Conservation (phyloP, 1,140 invertebrate species). For the Drosophila takahashii region DNA sequence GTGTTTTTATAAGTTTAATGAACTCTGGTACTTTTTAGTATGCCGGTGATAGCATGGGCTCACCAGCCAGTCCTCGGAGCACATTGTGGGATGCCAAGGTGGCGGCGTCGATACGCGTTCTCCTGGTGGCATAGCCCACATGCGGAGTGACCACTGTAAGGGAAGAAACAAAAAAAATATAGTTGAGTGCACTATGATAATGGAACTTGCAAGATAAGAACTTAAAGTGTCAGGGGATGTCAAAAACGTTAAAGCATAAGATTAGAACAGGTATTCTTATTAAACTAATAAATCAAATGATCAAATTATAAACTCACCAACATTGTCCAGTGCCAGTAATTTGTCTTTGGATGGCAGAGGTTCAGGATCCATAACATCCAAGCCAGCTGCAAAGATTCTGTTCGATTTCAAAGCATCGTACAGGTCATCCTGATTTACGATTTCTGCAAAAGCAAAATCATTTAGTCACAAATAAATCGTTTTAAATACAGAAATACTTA, state of each 20-base stretch:
- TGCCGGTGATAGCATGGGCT: slow-evolving; percentile 87
- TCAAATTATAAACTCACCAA: slow-evolving; percentile 86
- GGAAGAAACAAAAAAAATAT: slow-evolving; percentile 2
- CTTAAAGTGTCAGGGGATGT: slow-evolving; percentile 1
- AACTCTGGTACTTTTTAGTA: slow-evolving; percentile 51
- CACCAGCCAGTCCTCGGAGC: slow-evolving; percentile 89
- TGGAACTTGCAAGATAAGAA: slow-evolving; percentile 23
- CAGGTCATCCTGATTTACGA: slow-evolving; percentile 93
- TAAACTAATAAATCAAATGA: neutral
- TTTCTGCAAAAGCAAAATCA: slow-evolving; percentile 85
- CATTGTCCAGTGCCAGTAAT: slow-evolving; percentile 92
- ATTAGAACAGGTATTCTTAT: neutral
- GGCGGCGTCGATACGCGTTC: slow-evolving; percentile 92
- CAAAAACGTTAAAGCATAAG: neutral
- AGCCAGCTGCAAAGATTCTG: slow-evolving; percentile 93
- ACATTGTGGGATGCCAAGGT: slow-evolving; percentile 92
- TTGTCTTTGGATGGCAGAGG: slow-evolving; percentile 92
- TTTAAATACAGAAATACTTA: slow-evolving; percentile 79
- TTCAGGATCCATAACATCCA: slow-evolving; percentile 97
- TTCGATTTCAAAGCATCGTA: slow-evolving; percentile 91
- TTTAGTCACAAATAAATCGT: slow-evolving; percentile 39
- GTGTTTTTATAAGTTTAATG: neutral
- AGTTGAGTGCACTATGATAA: slow-evolving; percentile 25
- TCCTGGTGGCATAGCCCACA: slow-evolving; percentile 92
- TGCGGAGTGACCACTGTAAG: slow-evolving; percentile 91